phyloP scores from a whole-genome alignment of 2,797 vertebrate species.

The Hyperoplus lanceolatus region DNA sequence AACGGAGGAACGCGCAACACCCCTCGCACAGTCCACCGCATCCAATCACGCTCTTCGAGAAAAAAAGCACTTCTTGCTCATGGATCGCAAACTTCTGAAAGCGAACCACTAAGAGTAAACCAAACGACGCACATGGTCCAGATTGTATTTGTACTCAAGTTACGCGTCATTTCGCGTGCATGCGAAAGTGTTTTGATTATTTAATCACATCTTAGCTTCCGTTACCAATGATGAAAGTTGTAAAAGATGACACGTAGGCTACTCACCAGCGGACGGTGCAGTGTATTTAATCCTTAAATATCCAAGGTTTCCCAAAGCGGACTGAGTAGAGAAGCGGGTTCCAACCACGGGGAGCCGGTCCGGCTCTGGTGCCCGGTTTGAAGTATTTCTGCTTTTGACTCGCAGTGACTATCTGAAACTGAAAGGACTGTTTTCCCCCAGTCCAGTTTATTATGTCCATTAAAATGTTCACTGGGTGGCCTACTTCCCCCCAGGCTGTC shows the following conservation, averaged over 20 bases:
- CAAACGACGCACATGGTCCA: constrained; percentile 20
- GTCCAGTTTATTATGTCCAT: constrained; percentile 67
- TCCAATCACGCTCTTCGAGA: constrained; percentile 61
- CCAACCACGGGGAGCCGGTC: constrained; percentile 64
- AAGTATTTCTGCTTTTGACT: constrained; percentile 55
- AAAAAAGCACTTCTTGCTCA: constrained; percentile 10
- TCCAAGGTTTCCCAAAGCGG: constrained; percentile 41
- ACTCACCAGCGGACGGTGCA: constrained; percentile 42
- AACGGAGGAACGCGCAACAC: constrained; percentile 74
- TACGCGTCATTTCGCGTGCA: background rate
- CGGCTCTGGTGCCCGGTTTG: constrained; percentile 65
- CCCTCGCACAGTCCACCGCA: constrained; percentile 48
- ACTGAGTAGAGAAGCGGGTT: constrained; percentile 60
- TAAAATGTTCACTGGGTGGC: constrained; percentile 61
- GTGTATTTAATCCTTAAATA: constrained; percentile 39
- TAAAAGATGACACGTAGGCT: constrained; percentile 20
- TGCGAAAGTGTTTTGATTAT: background rate
- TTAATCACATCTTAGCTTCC: constrained; percentile 11
- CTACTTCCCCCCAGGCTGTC: constrained; percentile 14
- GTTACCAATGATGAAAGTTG: constrained; percentile 3
- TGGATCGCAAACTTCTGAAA: background rate
- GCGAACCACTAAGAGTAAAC: background rate
- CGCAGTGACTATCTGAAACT: constrained; percentile 58
- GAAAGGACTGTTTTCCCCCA: constrained; percentile 52
- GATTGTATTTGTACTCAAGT: background rate